A percentile compares a stretch with the other conserved stretches of the same genome.
phyloP scores from a whole-genome alignment of 2,113 vertebrate genomes.

The Bostrychus sinensis region DNA sequence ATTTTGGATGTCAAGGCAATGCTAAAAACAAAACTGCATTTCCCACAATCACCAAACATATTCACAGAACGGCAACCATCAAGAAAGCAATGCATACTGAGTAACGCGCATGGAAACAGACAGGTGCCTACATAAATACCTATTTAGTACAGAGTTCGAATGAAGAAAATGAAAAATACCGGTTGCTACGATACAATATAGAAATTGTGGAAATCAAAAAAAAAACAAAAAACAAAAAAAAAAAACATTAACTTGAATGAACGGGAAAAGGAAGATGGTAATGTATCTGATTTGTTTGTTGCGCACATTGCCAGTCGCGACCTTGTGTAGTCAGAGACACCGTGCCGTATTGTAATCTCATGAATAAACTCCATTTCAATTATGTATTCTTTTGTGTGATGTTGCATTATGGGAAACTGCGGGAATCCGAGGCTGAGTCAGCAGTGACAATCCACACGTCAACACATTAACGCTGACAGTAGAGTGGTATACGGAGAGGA shows the following conservation, averaged over 20 bases:
- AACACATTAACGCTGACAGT: slow-evolving; percentile 12
- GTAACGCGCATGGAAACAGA: slow-evolving; percentile 13
- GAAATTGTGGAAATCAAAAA: slow-evolving; percentile 23
- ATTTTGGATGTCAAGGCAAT: slow-evolving; percentile 1
- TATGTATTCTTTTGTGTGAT: slow-evolving; percentile 22
- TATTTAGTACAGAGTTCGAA: slow-evolving; percentile 27
- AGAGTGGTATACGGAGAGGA: neutral
- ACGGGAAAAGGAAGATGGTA: slow-evolving; percentile 18
- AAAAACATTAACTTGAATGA: neutral
- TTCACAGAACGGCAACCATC: slow-evolving; percentile 16
- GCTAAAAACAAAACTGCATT: slow-evolving; percentile 18
- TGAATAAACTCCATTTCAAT: slow-evolving; percentile 59
- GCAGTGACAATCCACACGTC: slow-evolving; percentile 34
- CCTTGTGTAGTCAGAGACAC: slow-evolving; percentile 44
- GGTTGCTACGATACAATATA: slow-evolving; percentile 40
- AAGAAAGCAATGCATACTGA: slow-evolving; percentile 22
- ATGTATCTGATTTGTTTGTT: slow-evolving; percentile 37
- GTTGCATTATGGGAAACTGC: slow-evolving; percentile 28
- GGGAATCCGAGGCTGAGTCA: slow-evolving; percentile 46
- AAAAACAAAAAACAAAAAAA: slow-evolving; percentile 7
- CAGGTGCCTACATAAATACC: slow-evolving; percentile 32
- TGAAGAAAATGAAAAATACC: slow-evolving; percentile 21
- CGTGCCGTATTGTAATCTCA: slow-evolving; percentile 32
- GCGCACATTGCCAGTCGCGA: slow-evolving; percentile 30
- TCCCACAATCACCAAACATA: slow-evolving; percentile 1